phyloP scores from a whole-genome alignment of 1,140 invertebrate genomes.

The Zaprionus inermis region DNA sequence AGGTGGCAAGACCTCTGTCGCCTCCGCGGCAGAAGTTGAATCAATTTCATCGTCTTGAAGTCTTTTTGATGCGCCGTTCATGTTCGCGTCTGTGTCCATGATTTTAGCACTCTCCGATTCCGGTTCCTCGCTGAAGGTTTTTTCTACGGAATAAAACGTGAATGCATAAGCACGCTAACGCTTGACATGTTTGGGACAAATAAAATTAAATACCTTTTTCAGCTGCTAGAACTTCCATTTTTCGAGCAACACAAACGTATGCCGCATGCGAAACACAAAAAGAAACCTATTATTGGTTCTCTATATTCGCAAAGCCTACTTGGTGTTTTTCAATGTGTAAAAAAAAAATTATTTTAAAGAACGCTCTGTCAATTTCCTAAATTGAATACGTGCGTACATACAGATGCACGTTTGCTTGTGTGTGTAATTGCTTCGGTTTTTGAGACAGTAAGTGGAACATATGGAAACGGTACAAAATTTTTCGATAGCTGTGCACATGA shows the following conservation, averaged over 20 bases:
- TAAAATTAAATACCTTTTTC: constrained; percentile 37
- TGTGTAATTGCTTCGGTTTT: constrained; percentile 1
- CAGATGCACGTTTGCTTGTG: constrained; percentile 6
- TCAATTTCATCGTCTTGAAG: constrained; percentile 45
- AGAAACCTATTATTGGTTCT: background rate
- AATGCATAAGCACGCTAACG: constrained; percentile 38
- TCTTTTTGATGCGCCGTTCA: constrained; percentile 15
- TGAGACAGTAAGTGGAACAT: constrained; percentile 13
- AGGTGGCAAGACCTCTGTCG: constrained; percentile 49
- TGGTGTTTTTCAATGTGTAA: background rate
- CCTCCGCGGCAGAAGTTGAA: constrained; percentile 30
- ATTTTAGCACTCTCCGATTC: constrained; percentile 16
- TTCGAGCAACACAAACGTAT: background rate
- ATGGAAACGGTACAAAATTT: constrained; percentile 30
- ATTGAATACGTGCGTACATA: constrained; percentile 30
- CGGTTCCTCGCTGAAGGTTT: constrained; percentile 10
- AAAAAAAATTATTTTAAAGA: constrained; percentile 6
- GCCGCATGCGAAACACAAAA: constrained; percentile 4
- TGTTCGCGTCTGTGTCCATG: background rate
- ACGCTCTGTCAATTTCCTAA: constrained; percentile 24
- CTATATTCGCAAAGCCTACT: background rate
- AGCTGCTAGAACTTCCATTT: constrained; percentile 31
- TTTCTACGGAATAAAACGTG: constrained; percentile 31
- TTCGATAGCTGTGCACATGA: constrained; percentile 27
- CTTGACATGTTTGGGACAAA: background rate